phyloP scores from a whole-genome alignment of 2,113 vertebrate genomes.

The Xenopus borealis region DNA sequence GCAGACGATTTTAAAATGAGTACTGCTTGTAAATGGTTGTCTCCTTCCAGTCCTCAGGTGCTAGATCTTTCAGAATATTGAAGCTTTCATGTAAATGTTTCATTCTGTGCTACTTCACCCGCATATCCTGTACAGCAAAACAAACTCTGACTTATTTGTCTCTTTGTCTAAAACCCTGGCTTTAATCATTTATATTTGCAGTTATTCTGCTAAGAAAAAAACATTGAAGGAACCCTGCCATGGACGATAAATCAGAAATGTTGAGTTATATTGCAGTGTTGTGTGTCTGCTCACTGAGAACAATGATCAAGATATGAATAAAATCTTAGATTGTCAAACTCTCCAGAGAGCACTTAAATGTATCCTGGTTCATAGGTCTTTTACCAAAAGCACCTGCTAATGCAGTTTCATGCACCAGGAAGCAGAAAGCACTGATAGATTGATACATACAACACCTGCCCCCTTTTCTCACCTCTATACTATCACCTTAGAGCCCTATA shows the following conservation, averaged over 20 bases:
- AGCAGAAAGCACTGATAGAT: constrained; percentile 41
- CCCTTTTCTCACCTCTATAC: constrained; percentile 27
- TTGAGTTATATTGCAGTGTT: constrained; percentile 6
- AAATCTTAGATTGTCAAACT: constrained; percentile 37
- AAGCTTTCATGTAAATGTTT: too few relatives aligned
- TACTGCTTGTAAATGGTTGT: too few relatives aligned
- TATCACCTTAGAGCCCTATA: constrained; percentile 8
- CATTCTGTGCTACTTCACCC: too few relatives aligned
- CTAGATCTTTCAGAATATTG: too few relatives aligned
- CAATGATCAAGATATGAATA: constrained; percentile 19
- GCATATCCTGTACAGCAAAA: too few relatives aligned
- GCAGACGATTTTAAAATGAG: too few relatives aligned
- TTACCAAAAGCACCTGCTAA: constrained; percentile 34
- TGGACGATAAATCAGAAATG: constrained; percentile 1
- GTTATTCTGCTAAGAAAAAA: neutral
- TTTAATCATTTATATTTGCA: neutral
- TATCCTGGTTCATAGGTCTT: constrained; percentile 34
- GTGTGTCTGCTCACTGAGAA: neutral
- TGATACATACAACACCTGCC: constrained; percentile 38
- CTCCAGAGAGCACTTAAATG: constrained; percentile 32
- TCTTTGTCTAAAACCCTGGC: too few relatives aligned
- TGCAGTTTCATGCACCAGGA: constrained; percentile 35
- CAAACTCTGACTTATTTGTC: too few relatives aligned
- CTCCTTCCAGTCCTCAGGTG: too few relatives aligned
- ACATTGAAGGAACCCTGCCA: neutral